These are phyloP conservation scores for Leucoptera coffeella DNA, from an alignment of 2,888 invertebrate species.

Conservation along the genomic window DNA sequence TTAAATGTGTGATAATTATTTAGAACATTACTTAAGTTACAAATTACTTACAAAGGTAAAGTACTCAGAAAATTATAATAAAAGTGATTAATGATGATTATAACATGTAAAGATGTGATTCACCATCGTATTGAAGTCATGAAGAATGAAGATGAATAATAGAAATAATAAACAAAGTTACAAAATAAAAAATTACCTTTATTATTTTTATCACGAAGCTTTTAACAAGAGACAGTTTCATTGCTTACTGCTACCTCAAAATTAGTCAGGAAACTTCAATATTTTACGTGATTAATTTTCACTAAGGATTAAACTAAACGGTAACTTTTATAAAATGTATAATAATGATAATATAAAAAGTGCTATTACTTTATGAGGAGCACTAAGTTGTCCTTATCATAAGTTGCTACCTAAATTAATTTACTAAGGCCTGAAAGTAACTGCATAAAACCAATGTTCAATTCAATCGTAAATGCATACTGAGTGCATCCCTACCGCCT, in stretches of 20 bases:
- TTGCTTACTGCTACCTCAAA: slow-evolving; percentile 27
- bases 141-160: too few relatives aligned
- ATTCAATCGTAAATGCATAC: too few relatives aligned
- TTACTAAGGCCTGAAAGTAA: slow-evolving; percentile 36
- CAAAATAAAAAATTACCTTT: slow-evolving; percentile 53
- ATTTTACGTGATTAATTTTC: slow-evolving; percentile 26
- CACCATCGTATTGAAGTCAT: too few relatives aligned
- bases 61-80: too few relatives aligned
- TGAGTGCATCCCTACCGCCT: too few relatives aligned
- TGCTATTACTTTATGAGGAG: slow-evolving; percentile 22
- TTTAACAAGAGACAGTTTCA: slow-evolving; percentile 42
- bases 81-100: too few relatives aligned
- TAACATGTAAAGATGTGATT: too few relatives aligned
- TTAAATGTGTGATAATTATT: neutral
- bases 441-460: too few relatives aligned
- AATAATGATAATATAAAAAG: slow-evolving; percentile 40
- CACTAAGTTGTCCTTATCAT: slow-evolving; percentile 26
- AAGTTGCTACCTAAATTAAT: slow-evolving; percentile 30
- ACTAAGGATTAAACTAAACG: slow-evolving; percentile 45
- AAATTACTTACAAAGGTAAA: too few relatives aligned
- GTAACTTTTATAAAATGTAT: slow-evolving; percentile 53
- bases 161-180: slow-evolving; percentile 10
- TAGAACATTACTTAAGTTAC: slow-evolving; percentile 1
- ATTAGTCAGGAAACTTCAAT: slow-evolving; percentile 41
- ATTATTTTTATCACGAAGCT: slow-evolving; percentile 44